Percentiles rank a stretch among this genome's conserved stretches.
These are phyloP conservation scores for Zonitis immaculata DNA, from an alignment of 2,888 invertebrate genomes.

Conservation along the genomic window DNA sequence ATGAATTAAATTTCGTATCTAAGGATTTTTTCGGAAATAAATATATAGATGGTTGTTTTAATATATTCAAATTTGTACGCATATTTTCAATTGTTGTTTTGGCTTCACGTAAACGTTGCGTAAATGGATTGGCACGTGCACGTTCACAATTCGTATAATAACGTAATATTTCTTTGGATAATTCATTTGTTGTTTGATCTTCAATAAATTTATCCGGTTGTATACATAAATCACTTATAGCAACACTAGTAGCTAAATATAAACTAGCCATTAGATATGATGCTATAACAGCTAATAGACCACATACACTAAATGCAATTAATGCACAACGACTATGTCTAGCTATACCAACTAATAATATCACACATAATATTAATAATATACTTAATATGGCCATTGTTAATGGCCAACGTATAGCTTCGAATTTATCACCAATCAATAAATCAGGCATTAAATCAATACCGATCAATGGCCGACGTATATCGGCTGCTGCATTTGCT, in stretches of 20 bases:
- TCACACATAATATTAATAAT: constrained; percentile 80
- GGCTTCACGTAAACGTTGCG: constrained; percentile 75
- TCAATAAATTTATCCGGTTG: constrained; percentile 54
- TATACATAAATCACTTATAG: constrained; percentile 68
- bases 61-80: constrained; percentile 50
- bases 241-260: constrained; percentile 80
- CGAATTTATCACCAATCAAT: constrained; percentile 63
- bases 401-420: constrained; percentile 75
- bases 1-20: constrained; percentile 69
- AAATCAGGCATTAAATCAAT: constrained; percentile 63
- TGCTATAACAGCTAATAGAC: constrained; percentile 77
- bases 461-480: constrained; percentile 65
- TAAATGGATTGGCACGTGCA: constrained; percentile 73
- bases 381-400: constrained; percentile 85
- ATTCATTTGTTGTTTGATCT: constrained; percentile 42
- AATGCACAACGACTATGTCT: constrained; percentile 84
- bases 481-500: constrained; percentile 70
- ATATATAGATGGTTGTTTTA: constrained; percentile 52
- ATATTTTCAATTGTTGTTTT: constrained; percentile 48
- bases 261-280: constrained; percentile 87
- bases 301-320: constrained; percentile 84
- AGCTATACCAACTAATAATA: constrained; percentile 84
- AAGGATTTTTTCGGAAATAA: constrained; percentile 52
- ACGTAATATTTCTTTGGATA: constrained; percentile 44
- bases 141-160: constrained; percentile 77